Evolutionary conservation across 2,113 vertebrate species (phyloP), one percentile per base, ranked within the genome.

Genomic region (Pampusana beccarii): DNA sequence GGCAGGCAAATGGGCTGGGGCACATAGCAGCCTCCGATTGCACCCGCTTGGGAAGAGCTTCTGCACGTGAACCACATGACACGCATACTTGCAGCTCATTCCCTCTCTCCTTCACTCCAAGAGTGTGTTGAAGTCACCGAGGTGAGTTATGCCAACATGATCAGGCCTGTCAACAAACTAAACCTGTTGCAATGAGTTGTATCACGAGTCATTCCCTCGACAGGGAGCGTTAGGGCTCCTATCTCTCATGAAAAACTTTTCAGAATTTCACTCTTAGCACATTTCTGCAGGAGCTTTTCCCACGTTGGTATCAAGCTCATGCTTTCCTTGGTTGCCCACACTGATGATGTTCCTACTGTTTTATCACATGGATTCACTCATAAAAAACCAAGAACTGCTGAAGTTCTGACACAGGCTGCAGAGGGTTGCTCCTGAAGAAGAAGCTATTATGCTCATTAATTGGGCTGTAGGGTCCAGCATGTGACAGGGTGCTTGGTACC

Each of bases 181-280:
- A 66, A 46, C 36, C 19, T 70, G 60, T 77, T 73, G 5, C 46
- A 84, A 1, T 4, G 3, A 51, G 31, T 57, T 31, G 54, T 78
- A 29, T 13, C 36, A 28, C 0, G 0, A 16, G 5, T 48, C 13
- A 2, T 70, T 40, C 13, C 36, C 78, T 88, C 36, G 58, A 48
- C 28, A 51, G 2, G 28, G 21, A 81, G 9, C 5, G 1, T 65
- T 50, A n/a, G 0, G 2, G 15, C 31, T 83, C 3, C 11, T 72
- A 1, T 20, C 46, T 56, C 4, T 78, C 42, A 36, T 40, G 19
- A 54, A 90, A 65, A 54, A 2, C 9, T 26, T 53, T n/a, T 10
- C 19, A n/a, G 31, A 5, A 8, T 74, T 86, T 71, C 38, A 51
- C 16, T 71, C 50, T 50, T 42, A 70, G 51, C 34, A 38, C 33